Evolutionary conservation across 30 jellyfish, hydroid and myxozoan genomes (phyloP).

Genomic region (Turritopsis rubra): DNA sequence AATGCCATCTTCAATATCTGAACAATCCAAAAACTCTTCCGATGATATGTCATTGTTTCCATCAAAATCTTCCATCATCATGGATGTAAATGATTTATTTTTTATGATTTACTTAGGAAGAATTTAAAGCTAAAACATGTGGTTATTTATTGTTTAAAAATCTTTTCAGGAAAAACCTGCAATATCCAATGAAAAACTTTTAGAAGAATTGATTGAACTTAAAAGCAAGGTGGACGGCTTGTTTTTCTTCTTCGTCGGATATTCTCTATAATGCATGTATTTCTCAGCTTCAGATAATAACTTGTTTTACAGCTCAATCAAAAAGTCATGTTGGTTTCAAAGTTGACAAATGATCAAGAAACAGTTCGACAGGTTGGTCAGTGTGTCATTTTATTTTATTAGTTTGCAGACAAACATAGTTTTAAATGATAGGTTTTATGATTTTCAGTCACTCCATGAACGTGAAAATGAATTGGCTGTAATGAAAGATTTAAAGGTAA

Average conservation of each 20-base stretch:
- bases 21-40: neutral
- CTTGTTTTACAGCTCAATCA: constrained; percentile 3
- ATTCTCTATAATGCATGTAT: too few species aligned
- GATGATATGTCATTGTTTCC: too few species aligned
- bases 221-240: neutral
- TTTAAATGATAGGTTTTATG: neutral
- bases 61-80: too few species aligned
- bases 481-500: neutral
- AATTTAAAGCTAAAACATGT: too few species aligned
- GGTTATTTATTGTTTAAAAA: too few species aligned
- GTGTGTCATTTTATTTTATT: too few species aligned
- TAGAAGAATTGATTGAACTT: neutral
- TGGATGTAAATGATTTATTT: neutral
- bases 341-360: neutral
- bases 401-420: neutral
- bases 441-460: neutral
- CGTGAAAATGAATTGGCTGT: neutral
- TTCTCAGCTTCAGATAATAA: neutral
- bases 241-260: too few species aligned
- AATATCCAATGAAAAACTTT: neutral
- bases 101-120: neutral
- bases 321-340: constrained; percentile 8
- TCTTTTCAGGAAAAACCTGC: neutral
- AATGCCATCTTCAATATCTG: too few species aligned
- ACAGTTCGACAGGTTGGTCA: neutral